Conservation (phyloP, 2,888 invertebrate genomes). For the Drosophila stalkeri region DNA sequence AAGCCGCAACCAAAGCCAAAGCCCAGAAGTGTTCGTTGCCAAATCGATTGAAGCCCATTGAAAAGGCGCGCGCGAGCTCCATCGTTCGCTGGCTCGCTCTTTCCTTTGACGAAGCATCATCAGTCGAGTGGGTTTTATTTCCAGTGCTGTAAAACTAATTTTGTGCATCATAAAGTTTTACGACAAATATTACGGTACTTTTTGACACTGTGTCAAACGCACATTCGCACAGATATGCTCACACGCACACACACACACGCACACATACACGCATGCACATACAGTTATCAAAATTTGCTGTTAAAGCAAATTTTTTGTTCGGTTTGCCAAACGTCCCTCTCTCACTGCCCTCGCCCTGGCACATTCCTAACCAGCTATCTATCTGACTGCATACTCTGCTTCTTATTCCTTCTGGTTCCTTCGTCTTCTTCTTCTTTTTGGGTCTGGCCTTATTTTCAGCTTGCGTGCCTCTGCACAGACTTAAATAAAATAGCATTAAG, state of each 20-base stretch:
- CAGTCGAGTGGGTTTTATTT: slow-evolving; percentile 28
- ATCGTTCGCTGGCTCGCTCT: not conserved
- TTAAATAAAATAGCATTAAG: slow-evolving; percentile 62
- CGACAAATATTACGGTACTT: slow-evolving; percentile 72
- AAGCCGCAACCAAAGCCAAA: slow-evolving; percentile 15
- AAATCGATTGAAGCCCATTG: slow-evolving; percentile 60
- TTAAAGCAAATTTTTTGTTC: slow-evolving; percentile 56
- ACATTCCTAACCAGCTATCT: slow-evolving; percentile 5
- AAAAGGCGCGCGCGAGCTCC: slow-evolving; percentile 5
- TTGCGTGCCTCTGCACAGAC: slow-evolving; percentile 23
- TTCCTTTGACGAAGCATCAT: slow-evolving; percentile 28
- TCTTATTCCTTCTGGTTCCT: not conserved
- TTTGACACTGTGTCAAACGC: slow-evolving; percentile 70
- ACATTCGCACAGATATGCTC: slow-evolving; percentile 33
- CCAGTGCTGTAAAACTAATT: slow-evolving; percentile 76
- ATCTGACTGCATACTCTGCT: slow-evolving; percentile 31
- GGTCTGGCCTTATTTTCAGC: slow-evolving; percentile 15
- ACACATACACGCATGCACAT: slow-evolving; percentile 1
- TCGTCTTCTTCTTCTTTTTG: not conserved
- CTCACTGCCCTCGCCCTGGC: not conserved
- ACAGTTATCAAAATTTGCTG: slow-evolving; percentile 55
- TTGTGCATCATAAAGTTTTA: slow-evolving; percentile 77
- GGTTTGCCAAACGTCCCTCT: not conserved
- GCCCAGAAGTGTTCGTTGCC: slow-evolving; percentile 38
- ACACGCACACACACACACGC: slow-evolving; percentile 12